Evolutionary conservation across 1,140 invertebrate species (phyloP), one percentile per base, ranked within the genome.

Genomic region (Trissolcus basalis): DNA sequence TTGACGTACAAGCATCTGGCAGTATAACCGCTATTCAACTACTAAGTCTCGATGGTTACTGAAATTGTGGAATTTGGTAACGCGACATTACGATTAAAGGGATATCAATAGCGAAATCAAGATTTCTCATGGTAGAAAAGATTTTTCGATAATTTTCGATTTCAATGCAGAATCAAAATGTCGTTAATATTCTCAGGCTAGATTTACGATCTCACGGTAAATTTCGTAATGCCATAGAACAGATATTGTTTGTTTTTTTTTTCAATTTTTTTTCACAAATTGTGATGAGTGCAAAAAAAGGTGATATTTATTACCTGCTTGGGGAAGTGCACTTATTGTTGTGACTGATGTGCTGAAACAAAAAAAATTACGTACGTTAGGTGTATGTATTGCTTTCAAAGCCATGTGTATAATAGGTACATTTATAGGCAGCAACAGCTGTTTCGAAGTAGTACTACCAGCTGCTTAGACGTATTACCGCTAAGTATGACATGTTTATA

Each of bases 391-490:
- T 67, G 54, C 53, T 50, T 50, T 67, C 16, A 56, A 56, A 67
- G 43, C 51, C 51, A 67, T 67, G 15, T 67, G 53, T 67, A 67
- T 58, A 67, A 67, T 67, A 56, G 47, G 63, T 50, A 67, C 63
- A 67, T 67, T 67, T 67, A 67, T 67, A 67, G 53, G 44, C 44
- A 58, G 53, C 54, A 67, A 58, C 63, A 67, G 53, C 53, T 67
- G 63, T 67, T 67, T 58, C 36, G 8, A 16, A 35, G 45, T 56
- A 49, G 53, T 49, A 50, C 47, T 67, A 67, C 2, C 63, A 67
- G 63, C 63, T 67, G 63, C 63, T 67, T 67, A 67, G 63, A 67
- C 39, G 53, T 67, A 67, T 56, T 67, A 56, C 63, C 47, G 33
- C 13, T 32, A 33, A 43, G 63, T 50, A 55, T 67, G 63, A 67